A percentile compares a stretch with the other conserved stretches of the same genome.
Conservation (phyloP, 2,888 invertebrate genomes). For the Stenurella melanura region DNA sequence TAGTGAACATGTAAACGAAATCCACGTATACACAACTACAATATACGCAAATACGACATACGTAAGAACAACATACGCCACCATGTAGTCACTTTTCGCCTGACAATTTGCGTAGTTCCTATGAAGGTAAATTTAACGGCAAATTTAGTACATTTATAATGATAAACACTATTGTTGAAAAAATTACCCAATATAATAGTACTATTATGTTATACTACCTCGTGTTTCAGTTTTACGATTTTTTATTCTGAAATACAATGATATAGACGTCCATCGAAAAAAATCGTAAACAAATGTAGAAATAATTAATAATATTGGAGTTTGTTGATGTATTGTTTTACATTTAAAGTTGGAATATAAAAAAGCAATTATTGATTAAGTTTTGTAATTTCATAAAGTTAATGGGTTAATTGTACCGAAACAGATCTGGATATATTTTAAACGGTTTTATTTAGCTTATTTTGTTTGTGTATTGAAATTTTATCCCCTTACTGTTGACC, state of each 20-base stretch:
- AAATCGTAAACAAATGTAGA: not conserved
- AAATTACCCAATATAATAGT: not conserved
- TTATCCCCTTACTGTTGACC: no score
- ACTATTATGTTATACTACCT: not conserved
- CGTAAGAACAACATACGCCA: no score
- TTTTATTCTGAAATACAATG: not conserved
- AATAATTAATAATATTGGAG: not conserved
- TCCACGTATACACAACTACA: no score
- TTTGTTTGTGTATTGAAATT: no score
- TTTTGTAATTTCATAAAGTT: not conserved
- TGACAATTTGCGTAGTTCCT: not conserved
- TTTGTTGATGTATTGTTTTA: constrained; percentile 7
- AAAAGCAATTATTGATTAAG: not conserved
- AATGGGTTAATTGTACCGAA: not conserved
- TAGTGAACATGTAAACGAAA: no score
- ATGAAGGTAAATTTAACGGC: not conserved
- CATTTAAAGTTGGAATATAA: not conserved
- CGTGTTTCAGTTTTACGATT: not conserved
- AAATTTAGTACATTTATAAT: not conserved
- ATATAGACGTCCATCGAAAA: not conserved
- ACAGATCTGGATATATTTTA: not conserved
- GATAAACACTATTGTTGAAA: not conserved
- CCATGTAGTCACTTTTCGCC: not conserved
- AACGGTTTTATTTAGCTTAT: no score
- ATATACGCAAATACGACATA: no score